Evolutionary conservation across 2,113 vertebrate genomes (phyloP).

Genomic region (Mobula birostris): DNA sequence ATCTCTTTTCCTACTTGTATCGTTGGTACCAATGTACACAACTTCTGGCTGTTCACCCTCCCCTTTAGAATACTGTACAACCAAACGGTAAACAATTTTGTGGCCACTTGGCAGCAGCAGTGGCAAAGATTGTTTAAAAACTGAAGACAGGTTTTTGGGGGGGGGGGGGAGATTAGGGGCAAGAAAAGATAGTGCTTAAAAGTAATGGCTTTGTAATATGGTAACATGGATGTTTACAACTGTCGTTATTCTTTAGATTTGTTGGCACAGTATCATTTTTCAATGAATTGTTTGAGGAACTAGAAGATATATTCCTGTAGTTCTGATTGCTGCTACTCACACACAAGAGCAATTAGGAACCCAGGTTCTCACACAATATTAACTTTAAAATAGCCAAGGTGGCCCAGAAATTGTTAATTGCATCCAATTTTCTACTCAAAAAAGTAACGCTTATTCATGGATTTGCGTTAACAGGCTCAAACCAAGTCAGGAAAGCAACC

Average conservation of each 20-base stretch:
- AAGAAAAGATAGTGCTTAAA: not conserved
- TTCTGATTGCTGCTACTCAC: not conserved
- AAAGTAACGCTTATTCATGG: not conserved
- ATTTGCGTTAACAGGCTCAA: not conserved
- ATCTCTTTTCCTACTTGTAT: too few species aligned
- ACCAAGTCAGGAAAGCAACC: too few species aligned
- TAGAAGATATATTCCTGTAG: not conserved
- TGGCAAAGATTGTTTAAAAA: not conserved
- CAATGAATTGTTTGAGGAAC: too few species aligned
- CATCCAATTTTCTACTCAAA: not conserved
- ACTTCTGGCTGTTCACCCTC: too few species aligned
- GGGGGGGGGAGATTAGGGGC: not conserved
- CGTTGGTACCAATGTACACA: too few species aligned
- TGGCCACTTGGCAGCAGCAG: not conserved
- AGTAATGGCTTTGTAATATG: not conserved
- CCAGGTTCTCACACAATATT: not conserved
- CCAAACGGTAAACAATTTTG: not conserved
- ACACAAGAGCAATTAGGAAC: not conserved
- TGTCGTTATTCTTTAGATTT: not conserved
- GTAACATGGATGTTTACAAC: not conserved
- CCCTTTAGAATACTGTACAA: too few species aligned
- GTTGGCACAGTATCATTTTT: too few species aligned
- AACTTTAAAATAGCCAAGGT: not conserved
- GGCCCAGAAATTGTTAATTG: not conserved
- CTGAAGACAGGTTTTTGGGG: not conserved